These are phyloP conservation scores for Amphimallon solstitiale DNA, from an alignment of 2,888 invertebrate species.

Conservation along the genomic window DNA sequence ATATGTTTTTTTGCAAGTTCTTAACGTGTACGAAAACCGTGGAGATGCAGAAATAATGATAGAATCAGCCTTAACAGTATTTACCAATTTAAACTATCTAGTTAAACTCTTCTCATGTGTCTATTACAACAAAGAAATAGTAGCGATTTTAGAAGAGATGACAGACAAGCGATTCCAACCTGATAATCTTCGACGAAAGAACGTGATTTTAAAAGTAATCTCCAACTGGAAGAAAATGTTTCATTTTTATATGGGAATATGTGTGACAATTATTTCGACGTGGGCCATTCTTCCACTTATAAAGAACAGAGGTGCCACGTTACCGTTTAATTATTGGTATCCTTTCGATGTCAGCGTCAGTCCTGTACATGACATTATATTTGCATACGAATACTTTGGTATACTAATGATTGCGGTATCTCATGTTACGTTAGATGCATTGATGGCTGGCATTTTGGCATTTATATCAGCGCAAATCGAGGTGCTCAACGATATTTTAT, in stretches of 20 bases:
- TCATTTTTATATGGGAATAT: constrained; percentile 49
- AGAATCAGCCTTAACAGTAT: constrained; percentile 51
- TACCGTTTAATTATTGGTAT: constrained; percentile 60
- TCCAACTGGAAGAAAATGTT: constrained; percentile 47
- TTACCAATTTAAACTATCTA: constrained; percentile 50
- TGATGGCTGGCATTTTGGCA: constrained; percentile 64
- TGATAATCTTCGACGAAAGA: constrained; percentile 43
- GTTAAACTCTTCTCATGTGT: constrained; percentile 40
- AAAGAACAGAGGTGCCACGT: constrained; percentile 44
- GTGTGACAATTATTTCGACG: constrained; percentile 51
- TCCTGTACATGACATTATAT: constrained; percentile 63
- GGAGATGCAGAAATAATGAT: constrained; percentile 52
- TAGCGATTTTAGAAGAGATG: constrained; percentile 40
- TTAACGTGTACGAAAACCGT: constrained; percentile 64
- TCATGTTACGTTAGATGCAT: constrained; percentile 66
- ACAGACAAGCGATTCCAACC: constrained; percentile 43
- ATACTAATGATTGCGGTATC: constrained; percentile 63
- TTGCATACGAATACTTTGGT: constrained; percentile 64
- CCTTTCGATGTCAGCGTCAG: constrained; percentile 63
- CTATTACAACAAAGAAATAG: constrained; percentile 37
- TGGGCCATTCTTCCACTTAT: constrained; percentile 57
- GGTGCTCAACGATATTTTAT: constrained; percentile 61
- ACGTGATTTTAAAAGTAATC: constrained; percentile 48
- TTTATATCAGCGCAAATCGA: constrained; percentile 65
- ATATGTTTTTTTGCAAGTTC: constrained; percentile 64